A percentile compares a stretch with the other conserved stretches of the same genome.
Conservation (phyloP, 1,140 invertebrate species). For the Aphelenchoides fujianensis region DNA sequence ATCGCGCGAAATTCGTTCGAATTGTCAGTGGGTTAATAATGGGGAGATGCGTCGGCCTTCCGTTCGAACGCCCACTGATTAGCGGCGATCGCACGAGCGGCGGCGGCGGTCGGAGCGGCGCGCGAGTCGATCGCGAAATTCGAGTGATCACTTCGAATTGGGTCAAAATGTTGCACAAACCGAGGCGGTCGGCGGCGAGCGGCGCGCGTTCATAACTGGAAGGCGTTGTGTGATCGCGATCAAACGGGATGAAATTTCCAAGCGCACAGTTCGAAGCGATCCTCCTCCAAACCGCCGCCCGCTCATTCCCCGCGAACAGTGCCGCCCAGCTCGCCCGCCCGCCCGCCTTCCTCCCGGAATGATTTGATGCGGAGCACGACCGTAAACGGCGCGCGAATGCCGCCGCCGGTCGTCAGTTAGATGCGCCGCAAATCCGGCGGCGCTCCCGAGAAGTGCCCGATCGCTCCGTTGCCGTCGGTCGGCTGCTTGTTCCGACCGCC, state of each 20-base stretch:
- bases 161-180: slow-evolving; percentile 2
- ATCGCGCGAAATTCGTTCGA: no score
- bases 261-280: neutral
- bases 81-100: neutral
- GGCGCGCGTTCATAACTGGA: neutral
- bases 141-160: neutral
- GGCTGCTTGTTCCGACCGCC: slow-evolving; percentile 4
- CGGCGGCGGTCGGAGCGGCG: neutral
- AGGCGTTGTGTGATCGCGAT: neutral
- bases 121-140: neutral
- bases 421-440: no score
- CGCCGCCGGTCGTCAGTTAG: no score
- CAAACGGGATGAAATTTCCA: slow-evolving; percentile 2
- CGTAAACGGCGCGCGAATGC: neutral
- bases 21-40: no score
- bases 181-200: no score
- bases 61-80: neutral
- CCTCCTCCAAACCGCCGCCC: neutral
- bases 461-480: no score
- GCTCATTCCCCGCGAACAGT: no score
- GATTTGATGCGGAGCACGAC: neutral
- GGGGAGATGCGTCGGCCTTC: no score
- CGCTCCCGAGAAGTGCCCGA: neutral
- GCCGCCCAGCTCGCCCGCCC: neutral
- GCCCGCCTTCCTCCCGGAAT: neutral